Evolutionary conservation across 1,140 invertebrate genomes (phyloP).

Genomic region (Stegodyphus dumicola): DNA sequence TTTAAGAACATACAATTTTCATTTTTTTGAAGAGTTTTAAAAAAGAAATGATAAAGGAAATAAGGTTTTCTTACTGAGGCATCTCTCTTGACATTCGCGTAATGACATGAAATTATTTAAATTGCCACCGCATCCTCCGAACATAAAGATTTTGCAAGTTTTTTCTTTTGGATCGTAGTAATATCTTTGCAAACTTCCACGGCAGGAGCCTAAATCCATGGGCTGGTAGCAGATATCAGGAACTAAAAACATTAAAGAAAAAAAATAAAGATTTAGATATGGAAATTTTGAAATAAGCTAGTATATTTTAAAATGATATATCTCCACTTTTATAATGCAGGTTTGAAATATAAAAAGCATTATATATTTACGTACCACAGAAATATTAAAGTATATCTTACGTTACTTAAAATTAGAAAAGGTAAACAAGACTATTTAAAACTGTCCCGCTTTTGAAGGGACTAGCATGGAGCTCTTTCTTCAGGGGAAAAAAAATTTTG

Average conservation of each 20-base stretch:
- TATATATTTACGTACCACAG: not conserved
- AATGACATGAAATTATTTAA: conserved; percentile 72
- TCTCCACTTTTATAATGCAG: not conserved
- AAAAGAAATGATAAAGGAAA: not conserved
- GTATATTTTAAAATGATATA: not conserved
- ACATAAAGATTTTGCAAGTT: conserved; percentile 71
- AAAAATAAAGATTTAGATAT: not conserved
- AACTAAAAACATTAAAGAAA: not conserved
- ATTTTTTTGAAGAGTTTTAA: not conserved
- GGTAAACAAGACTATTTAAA: not conserved
- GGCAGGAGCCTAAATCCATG: conserved; percentile 74
- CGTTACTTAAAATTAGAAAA: not conserved
- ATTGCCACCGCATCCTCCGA: conserved; percentile 74
- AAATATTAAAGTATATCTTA: not conserved
- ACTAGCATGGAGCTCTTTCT: too few relatives aligned
- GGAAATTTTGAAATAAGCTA: not conserved
- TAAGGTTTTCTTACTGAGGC: conserved; percentile 17
- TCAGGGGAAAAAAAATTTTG: too few relatives aligned
- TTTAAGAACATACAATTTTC: too few relatives aligned
- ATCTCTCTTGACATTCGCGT: conserved; percentile 64
- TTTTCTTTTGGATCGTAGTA: conserved; percentile 70
- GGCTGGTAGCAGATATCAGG: conserved; percentile 75
- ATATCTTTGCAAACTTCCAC: conserved; percentile 68
- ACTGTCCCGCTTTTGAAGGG: too few relatives aligned
- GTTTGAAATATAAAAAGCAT: not conserved